Conservation (phyloP, 2,113 vertebrate genomes). For the Scophthalmus maximus region DNA sequence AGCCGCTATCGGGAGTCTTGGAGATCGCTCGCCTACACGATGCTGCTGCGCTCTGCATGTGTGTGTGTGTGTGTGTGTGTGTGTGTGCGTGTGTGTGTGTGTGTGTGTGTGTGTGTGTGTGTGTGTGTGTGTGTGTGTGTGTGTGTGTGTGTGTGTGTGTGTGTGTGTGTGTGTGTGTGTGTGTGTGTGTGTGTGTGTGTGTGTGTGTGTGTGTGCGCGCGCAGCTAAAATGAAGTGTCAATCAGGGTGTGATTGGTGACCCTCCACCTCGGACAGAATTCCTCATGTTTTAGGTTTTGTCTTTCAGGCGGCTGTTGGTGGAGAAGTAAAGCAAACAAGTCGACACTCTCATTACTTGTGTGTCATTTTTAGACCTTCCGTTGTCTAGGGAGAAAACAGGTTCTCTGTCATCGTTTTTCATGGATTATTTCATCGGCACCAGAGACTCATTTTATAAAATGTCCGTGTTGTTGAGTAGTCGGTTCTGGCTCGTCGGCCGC, state of each 20-base stretch:
- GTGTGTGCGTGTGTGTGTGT: slow-evolving; percentile 9
- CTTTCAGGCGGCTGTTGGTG: slow-evolving; percentile 46
- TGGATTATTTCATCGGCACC: slow-evolving; percentile 3
- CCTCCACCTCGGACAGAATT: slow-evolving; percentile 62
- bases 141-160: slow-evolving; percentile 15
- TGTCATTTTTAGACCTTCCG: slow-evolving; percentile 14
- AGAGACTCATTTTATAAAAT: not conserved
- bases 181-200: slow-evolving; percentile 11
- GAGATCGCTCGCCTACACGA: slow-evolving; percentile 49
- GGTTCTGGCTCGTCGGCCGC: slow-evolving; percentile 14
- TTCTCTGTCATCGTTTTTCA: slow-evolving; percentile 22
- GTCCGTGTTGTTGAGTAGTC: slow-evolving; percentile 24
- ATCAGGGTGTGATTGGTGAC: slow-evolving; percentile 59
- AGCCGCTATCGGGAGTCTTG: slow-evolving; percentile 41
- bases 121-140: slow-evolving; percentile 3
- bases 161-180: no score
- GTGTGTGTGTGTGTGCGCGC: slow-evolving; percentile 15
- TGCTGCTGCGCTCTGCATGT: slow-evolving; percentile 46
- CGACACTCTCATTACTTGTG: slow-evolving; percentile 6
- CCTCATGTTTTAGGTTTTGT: slow-evolving; percentile 68
- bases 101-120: slow-evolving; percentile 17
- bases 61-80: slow-evolving; percentile 4
- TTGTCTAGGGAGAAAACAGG: slow-evolving; percentile 7
- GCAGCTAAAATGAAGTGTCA: slow-evolving; percentile 72
- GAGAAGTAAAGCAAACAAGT: slow-evolving; percentile 69